Evolutionary conservation across 2,113 vertebrate genomes (phyloP).

Genomic region (Dicrurus megarhynchus): DNA sequence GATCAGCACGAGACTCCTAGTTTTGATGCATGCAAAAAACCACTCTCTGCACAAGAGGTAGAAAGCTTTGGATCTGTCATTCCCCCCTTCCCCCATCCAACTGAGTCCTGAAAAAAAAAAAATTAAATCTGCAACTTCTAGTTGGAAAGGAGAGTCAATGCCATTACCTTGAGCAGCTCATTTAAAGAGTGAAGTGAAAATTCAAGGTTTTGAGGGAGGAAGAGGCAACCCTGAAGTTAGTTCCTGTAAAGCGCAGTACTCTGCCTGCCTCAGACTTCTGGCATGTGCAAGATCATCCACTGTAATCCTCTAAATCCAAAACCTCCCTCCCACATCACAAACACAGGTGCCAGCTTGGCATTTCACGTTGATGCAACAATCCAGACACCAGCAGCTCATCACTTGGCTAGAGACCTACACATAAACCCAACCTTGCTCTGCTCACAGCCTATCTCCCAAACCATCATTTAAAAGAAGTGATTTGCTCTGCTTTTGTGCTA

Average conservation of each 20-base stretch:
- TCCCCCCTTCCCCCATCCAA: not conserved
- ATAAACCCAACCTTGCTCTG: not conserved
- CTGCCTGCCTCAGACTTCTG: not conserved
- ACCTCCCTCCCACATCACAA: not conserved
- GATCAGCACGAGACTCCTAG: rapidly evolving
- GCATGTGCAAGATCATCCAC: not conserved
- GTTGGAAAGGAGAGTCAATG: not conserved
- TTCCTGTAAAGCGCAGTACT: not conserved
- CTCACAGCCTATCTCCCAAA: not conserved
- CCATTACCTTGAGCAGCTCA: not conserved
- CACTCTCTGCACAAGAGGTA: not conserved
- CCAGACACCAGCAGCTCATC: not conserved
- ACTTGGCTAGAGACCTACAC: rapidly evolving
- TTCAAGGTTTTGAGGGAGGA: not conserved
- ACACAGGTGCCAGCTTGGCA: not conserved
- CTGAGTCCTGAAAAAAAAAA: not conserved
- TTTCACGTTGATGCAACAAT: not conserved
- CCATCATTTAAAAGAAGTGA: not conserved
- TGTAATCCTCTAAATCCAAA: not conserved
- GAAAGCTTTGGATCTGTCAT: not conserved
- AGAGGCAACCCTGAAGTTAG: not conserved
- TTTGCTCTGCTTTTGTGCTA: not conserved
- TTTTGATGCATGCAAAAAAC: not conserved
- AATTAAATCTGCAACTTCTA: not conserved
- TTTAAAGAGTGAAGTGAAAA: not conserved